Evolutionary conservation across 2,113 vertebrate species (phyloP).

Genomic region (Chloropsis hardwickii): DNA sequence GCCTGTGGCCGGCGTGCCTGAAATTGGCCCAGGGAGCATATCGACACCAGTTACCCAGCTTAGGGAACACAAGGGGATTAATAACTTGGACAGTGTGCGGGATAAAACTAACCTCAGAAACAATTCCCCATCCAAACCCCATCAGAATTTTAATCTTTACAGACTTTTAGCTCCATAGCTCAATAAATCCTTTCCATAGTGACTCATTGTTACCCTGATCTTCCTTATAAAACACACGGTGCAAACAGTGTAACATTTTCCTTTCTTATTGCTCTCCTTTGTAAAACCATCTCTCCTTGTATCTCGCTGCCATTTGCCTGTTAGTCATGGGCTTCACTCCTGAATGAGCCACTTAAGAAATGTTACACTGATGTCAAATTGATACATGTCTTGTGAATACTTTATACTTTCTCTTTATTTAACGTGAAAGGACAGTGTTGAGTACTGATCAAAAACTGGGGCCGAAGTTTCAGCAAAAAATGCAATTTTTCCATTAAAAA

Average conservation of each 20-base stretch:
- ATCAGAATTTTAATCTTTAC: constrained; percentile 51
- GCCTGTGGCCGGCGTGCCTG: constrained; percentile 13
- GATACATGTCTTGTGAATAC: constrained; percentile 51
- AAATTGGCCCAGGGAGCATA: constrained; percentile 37
- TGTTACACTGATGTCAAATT: constrained; percentile 57
- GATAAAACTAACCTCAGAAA: constrained; percentile 22
- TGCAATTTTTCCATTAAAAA: not conserved
- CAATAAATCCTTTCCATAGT: constrained; percentile 29
- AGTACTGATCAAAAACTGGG: not conserved
- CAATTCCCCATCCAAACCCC: not conserved
- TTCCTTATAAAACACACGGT: constrained; percentile 29
- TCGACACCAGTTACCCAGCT: constrained; percentile 13
- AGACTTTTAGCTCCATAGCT: constrained; percentile 20
- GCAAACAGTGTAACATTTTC: constrained; percentile 31
- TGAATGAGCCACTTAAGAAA: constrained; percentile 58
- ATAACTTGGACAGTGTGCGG: constrained; percentile 31
- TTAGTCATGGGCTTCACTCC: constrained; percentile 53
- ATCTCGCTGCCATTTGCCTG: constrained; percentile 56
- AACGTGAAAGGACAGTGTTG: not conserved
- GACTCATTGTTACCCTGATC: constrained; percentile 35
- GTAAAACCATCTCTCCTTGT: constrained; percentile 56
- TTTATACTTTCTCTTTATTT: constrained; percentile 49
- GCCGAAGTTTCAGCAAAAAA: not conserved
- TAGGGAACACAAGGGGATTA: constrained; percentile 17
- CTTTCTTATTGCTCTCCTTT: constrained; percentile 47